A percentile compares a stretch with the other conserved stretches of the same genome.
These are phyloP conservation scores for Pseudoips prasinana DNA, from an alignment of 2,888 invertebrate genomes.

Conservation along the genomic window DNA sequence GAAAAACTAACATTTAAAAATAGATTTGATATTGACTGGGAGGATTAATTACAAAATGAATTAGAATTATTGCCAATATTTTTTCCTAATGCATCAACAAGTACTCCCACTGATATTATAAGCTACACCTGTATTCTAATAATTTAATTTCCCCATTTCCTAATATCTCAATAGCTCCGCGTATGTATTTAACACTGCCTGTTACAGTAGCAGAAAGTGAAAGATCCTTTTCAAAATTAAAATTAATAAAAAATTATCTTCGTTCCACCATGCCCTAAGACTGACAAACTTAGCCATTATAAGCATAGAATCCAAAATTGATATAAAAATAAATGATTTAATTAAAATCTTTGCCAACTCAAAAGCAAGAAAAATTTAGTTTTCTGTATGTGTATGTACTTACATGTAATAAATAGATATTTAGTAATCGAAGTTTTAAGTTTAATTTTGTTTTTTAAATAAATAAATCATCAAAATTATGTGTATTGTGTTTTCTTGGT, in stretches of 20 bases:
- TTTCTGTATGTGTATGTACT: not conserved
- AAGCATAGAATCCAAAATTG: no score
- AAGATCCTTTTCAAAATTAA: slow-evolving; percentile 4
- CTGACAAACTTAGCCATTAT: slow-evolving; percentile 1
- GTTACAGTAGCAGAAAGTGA: slow-evolving; percentile 1
- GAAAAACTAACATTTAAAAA: no score
- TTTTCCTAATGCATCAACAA: slow-evolving; percentile 3
- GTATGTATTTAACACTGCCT: not conserved
- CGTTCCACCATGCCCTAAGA: slow-evolving; percentile 5
- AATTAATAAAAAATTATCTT: slow-evolving; percentile 8
- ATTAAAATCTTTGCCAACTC: slow-evolving; percentile 1
- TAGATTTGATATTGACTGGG: not conserved
- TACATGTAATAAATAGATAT: no score
- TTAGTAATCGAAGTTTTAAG: no score
- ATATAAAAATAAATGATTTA: no score
- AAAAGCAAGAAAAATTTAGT: slow-evolving; percentile 6
- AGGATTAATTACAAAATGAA: slow-evolving; percentile 2
- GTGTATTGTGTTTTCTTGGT: not conserved
- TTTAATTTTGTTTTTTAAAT: no score
- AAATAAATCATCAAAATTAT: no score
- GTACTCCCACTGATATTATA: slow-evolving; percentile 4
- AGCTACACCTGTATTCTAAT: slow-evolving; percentile 1
- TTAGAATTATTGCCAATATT: slow-evolving; percentile 4
- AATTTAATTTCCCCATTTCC: not conserved
- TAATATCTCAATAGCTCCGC: slow-evolving; percentile 2